Base-by-base conservation (phyloP, 2,113 vertebrate species). In the Elaphurus davidianus region DNA sequence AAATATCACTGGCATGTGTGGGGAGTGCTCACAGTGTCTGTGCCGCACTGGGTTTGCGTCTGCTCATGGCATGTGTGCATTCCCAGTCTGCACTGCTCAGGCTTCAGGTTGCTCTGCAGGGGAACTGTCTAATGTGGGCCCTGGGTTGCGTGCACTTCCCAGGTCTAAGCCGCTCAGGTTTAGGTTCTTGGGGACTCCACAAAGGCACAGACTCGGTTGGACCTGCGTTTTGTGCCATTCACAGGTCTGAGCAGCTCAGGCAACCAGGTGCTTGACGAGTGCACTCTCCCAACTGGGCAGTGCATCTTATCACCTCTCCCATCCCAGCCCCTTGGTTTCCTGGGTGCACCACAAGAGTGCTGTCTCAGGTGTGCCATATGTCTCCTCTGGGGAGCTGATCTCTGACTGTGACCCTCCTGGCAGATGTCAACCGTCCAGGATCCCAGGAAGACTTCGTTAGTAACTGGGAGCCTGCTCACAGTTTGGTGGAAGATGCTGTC, bases 281-380 rank as follows among this genome's bases (percentile, higher is more conserved):
- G 0, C 33, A n/a, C 62, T 67, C 62, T 67, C 33, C 62, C 7
- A 67, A 7, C 7, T n/a, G 62, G 33, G 62, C 7, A 0, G 7
- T n/a, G 16, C 3, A 0, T 17, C 16, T n/a, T 17, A 9, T 67
- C 33, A 67, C 16, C 16, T 67, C 33, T 7, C 62, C 3, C 1
- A 3, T n/a, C 33, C 62, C 33, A 67, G 62, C 16, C 33, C 7
- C 62, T n/a, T 1, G 0, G 4, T n/a, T n/a, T 67, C 16, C 62
- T 17, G 33, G 33, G 33, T 67, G 33, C 3, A 4, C 33, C 1
- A 0, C 7, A 2, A 19, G 16, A 67, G 7, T 0, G 2, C 1
- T 7, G 0, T 67, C 64, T 67, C 33, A 19, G 2, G 16, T 67
- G 8, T 67, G 33, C 33, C 17, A 3, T 67, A 16, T 67, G 16